Evolutionary conservation across 2,797 vertebrate genomes (phyloP), one percentile per base, ranked within the genome.

Genomic region (Myiotriccus ornatus): DNA sequence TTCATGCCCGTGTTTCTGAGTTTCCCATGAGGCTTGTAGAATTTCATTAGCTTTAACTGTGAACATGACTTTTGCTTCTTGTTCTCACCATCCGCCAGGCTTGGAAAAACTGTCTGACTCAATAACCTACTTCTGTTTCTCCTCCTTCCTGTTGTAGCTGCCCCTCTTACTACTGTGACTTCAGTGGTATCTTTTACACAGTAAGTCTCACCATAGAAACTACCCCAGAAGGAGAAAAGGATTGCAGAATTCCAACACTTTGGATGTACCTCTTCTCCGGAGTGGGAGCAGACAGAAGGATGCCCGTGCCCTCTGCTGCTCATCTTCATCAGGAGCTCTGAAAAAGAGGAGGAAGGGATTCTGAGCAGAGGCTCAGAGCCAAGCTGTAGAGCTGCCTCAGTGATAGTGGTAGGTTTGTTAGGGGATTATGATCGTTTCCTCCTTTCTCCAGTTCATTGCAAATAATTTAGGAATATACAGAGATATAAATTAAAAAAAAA

Each of bases 31-130:
- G 87, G 43, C 68, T 39, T 49, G 63, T 62, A 85, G 73, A 64
- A 55, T 91, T 93, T 91, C 65, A 91, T 88, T 91, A 78, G 50
- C 46, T 92, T 69, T 75, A 71, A 69, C 84, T 78, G 57, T n/a
- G 65, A 89, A 69, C 57, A 34, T 32, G 65, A 37, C 75, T 89
- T 84, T 41, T 80, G 27, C 60, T 70, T 57, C 68, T 84, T 71
- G 50, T 90, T 95, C 71, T 89, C 25, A 81, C 76, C 82, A 76
- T 77, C 60, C 84, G 76, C 78, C 74, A 77, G 70, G 57, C 52
- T 41, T 47, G n/a, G 68, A 87, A 84, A 95, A 90, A 62, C 24
- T n/a, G 14, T 69, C 57, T 81, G 53, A 68, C n/a, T 74, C 49
- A 35, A 64, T 62, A 63, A 84, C 74, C 70, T 22, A 21, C 59